These are phyloP conservation scores for Hypocryptadius cinnamomeus DNA, from an alignment of 2,113 vertebrate genomes.

Conservation along the genomic window DNA sequence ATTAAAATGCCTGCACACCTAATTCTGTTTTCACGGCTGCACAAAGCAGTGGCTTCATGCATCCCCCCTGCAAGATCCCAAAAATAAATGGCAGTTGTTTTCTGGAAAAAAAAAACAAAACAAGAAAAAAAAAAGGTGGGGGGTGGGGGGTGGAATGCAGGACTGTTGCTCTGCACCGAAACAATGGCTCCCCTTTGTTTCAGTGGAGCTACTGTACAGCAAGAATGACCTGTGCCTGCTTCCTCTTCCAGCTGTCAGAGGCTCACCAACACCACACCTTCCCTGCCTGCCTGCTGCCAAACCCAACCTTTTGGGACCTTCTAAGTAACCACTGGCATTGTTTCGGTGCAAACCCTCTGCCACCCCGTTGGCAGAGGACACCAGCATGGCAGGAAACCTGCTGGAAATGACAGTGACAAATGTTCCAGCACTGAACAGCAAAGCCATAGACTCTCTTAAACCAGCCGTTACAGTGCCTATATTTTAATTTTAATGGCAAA, in stretches of 20 bases:
- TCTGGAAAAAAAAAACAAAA: neutral
- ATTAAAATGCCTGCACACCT: neutral
- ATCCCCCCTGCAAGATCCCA: neutral
- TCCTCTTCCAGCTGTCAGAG: neutral
- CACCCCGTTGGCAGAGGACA: neutral
- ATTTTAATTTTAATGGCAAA: constrained; percentile 62
- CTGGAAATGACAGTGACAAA: constrained; percentile 32
- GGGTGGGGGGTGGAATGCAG: neutral
- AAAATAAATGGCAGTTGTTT: neutral
- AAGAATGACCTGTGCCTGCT: neutral
- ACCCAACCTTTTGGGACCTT: neutral
- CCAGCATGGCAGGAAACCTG: neutral
- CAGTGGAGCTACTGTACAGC: neutral
- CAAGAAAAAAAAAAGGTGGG: neutral
- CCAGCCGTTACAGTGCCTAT: constrained; percentile 27
- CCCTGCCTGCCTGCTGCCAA: neutral
- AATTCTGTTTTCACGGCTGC: neutral
- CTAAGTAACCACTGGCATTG: neutral
- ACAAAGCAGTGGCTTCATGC: neutral
- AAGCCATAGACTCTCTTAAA: constrained; percentile 54
- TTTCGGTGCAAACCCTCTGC: neutral
- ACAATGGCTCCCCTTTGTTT: neutral
- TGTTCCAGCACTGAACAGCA: neutral
- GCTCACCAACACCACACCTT: neutral
- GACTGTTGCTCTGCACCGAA: neutral